phyloP scores from a whole-genome alignment of 1,140 invertebrate species.

The Trachymyrmex cornetzi region DNA sequence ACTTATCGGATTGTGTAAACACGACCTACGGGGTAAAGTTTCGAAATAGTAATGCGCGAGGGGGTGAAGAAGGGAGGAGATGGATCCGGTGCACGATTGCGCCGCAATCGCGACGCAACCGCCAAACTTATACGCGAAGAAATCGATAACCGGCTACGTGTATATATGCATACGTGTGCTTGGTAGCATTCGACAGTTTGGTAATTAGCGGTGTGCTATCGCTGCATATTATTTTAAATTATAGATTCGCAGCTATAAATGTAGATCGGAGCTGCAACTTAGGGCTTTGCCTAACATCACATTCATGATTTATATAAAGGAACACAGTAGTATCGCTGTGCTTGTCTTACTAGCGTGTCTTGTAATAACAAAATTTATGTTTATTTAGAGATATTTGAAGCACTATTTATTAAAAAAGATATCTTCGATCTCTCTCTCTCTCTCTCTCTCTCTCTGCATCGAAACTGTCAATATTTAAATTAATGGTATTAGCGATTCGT shows the following conservation, averaged over 20 bases:
- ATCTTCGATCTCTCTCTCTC: too few relatives aligned
- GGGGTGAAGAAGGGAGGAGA: not conserved
- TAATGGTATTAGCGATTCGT: not conserved
- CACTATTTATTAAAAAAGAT: too few relatives aligned
- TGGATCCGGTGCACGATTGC: constrained; percentile 29
- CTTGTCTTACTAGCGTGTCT: too few relatives aligned
- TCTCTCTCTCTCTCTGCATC: not conserved
- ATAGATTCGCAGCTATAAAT: not conserved
- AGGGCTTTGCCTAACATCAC: not conserved
- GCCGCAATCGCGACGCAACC: constrained; percentile 33
- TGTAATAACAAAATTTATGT: too few relatives aligned
- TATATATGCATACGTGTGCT: not conserved
- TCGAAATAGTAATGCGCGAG: constrained; percentile 31
- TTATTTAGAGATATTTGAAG: too few relatives aligned
- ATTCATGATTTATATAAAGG: not conserved
- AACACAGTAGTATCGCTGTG: too few relatives aligned
- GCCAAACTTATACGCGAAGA: constrained; percentile 32
- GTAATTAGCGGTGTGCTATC: not conserved
- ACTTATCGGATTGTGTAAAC: constrained; percentile 50
- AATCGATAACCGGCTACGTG: constrained; percentile 22
- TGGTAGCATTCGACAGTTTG: constrained; percentile 8
- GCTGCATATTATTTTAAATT: not conserved
- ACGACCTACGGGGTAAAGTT: constrained; percentile 38
- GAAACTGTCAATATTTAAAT: constrained; percentile 14
- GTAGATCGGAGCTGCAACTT: not conserved